phyloP scores from a whole-genome alignment of 2,797 vertebrate genomes.

The Gobionotothen gibberifrons region DNA sequence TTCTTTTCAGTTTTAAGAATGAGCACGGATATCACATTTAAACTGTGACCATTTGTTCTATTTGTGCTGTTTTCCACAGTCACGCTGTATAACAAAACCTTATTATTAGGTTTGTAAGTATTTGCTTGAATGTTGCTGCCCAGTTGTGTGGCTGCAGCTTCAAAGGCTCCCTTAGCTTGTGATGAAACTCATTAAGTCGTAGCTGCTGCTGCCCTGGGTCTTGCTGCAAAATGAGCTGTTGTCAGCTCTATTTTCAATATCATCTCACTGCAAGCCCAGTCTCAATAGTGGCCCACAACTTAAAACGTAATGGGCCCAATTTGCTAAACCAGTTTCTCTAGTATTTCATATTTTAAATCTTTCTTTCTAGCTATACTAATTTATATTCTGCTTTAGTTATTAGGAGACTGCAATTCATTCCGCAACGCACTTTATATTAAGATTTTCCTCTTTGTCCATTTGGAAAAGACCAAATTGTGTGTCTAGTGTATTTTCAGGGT shows the following conservation, averaged over 20 bases:
- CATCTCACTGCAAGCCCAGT: constrained; percentile 59
- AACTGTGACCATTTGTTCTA: constrained; percentile 49
- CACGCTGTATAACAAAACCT: constrained; percentile 53
- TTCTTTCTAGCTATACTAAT: not conserved
- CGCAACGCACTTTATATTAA: not conserved
- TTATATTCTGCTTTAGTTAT: not conserved
- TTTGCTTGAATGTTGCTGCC: constrained; percentile 58
- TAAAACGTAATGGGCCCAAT: constrained; percentile 27
- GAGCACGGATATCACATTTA: constrained; percentile 45
- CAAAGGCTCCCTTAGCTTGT: constrained; percentile 66
- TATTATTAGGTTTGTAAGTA: constrained; percentile 65
- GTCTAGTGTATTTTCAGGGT: not conserved
- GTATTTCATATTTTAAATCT: constrained; percentile 3
- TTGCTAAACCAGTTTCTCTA: constrained; percentile 33
- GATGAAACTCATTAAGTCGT: constrained; percentile 78
- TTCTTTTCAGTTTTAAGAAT: constrained; percentile 32
- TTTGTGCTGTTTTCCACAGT: constrained; percentile 48
- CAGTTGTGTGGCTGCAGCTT: constrained; percentile 67
- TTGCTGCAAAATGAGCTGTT: constrained; percentile 69
- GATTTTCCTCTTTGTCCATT: not conserved
- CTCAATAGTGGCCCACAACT: constrained; percentile 45
- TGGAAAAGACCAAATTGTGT: not conserved
- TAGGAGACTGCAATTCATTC: not conserved
- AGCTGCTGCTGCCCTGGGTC: constrained; percentile 58
- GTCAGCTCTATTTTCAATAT: constrained; percentile 74